A percentile compares a stretch with the other conserved stretches of the same genome.
Evolutionary conservation across 2,113 vertebrate species (phyloP).

Genomic region (Neodontobutis hainanensis): DNA sequence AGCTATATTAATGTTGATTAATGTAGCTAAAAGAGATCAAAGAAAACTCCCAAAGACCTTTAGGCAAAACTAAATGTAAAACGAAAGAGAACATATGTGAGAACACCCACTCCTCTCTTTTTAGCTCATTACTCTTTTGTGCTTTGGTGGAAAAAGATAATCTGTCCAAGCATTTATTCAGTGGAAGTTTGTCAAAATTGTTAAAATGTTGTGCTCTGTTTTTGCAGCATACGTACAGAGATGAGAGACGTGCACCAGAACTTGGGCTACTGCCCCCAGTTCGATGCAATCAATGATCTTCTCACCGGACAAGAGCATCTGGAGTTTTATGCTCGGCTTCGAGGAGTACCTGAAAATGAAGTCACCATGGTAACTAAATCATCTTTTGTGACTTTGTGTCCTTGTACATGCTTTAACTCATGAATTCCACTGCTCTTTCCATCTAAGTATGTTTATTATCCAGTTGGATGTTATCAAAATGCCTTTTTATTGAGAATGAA

Average conservation of each 20-base stretch:
- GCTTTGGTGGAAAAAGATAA: slow-evolving; percentile 22
- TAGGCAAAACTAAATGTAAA: slow-evolving; percentile 34
- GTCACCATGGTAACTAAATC: slow-evolving; percentile 86
- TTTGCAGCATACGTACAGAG: slow-evolving; percentile 85
- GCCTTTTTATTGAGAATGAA: slow-evolving; percentile 19
- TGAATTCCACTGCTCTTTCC: background rate
- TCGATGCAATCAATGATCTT: slow-evolving; percentile 90
- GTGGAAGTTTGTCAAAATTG: slow-evolving; percentile 16
- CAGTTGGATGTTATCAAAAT: background rate
- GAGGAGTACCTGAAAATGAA: slow-evolving; percentile 92
- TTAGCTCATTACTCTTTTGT: slow-evolving; percentile 42
- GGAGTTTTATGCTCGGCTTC: slow-evolving; percentile 90
- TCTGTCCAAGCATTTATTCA: slow-evolving; percentile 24
- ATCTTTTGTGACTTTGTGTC: background rate
- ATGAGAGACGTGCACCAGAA: slow-evolving; percentile 91
- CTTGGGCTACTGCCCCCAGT: slow-evolving; percentile 96
- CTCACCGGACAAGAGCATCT: slow-evolving; percentile 91
- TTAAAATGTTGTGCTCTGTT: slow-evolving; percentile 2
- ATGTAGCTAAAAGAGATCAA: slow-evolving; percentile 51
- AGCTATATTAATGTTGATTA: slow-evolving; percentile 57
- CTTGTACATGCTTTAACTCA: background rate
- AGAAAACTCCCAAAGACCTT: slow-evolving; percentile 46
- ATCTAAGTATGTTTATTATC: background rate
- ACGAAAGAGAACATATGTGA: slow-evolving; percentile 50
- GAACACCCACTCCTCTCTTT: slow-evolving; percentile 50